phyloP scores from a whole-genome alignment of 1,140 invertebrate species.

The Cydia splendana region DNA sequence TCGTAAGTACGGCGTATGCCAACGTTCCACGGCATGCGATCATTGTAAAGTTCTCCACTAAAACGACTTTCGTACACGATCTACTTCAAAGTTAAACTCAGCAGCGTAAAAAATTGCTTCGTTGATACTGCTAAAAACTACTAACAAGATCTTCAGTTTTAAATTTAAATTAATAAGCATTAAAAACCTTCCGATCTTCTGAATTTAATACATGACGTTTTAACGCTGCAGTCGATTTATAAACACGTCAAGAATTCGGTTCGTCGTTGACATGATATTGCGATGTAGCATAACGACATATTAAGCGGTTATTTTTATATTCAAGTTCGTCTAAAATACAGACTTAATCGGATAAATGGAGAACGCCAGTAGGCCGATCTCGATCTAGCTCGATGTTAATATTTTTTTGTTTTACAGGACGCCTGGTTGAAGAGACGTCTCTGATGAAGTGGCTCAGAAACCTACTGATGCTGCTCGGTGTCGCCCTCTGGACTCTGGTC shows the following conservation, averaged over 20 bases:
- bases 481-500: background rate
- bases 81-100: conserved; percentile 4
- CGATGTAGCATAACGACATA: conserved; percentile 7
- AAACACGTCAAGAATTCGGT: conserved; percentile 15
- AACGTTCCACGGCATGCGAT: conserved; percentile 18
- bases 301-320: background rate
- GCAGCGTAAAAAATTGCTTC: conserved; percentile 25
- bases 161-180: background rate
- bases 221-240: conserved; percentile 13
- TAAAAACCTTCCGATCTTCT: background rate
- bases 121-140: conserved; percentile 22
- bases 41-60: conserved; percentile 19
- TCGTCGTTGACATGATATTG: background rate
- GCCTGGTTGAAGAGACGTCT: conserved; percentile 11
- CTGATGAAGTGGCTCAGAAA: background rate
- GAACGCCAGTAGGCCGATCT: background rate
- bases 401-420: conserved; percentile 11
- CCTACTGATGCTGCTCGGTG: conserved; percentile 2
- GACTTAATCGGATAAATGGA: background rate
- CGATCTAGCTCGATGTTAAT: background rate
- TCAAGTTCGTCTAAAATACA: background rate
- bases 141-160: conserved; percentile 16
- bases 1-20: conserved; percentile 34
- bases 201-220: conserved; percentile 5
- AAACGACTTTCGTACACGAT: conserved; percentile 21